Percentiles rank a stretch among this genome's conserved stretches.
Conservation (phyloP, 2,888 invertebrate species). For the Leucophenga maculata region DNA sequence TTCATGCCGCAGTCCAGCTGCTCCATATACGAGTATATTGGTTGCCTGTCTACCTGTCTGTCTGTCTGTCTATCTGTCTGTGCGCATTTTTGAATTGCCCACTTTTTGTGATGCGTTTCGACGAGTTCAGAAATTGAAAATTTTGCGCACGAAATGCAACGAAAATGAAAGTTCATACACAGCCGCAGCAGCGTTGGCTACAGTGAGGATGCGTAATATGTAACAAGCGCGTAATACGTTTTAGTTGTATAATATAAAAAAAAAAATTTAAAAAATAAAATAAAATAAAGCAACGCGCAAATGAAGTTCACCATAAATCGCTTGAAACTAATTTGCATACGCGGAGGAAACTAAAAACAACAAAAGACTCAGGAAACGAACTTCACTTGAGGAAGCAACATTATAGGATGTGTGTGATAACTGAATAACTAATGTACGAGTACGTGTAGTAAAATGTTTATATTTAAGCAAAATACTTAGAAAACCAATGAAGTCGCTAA, state of each 20-base stretch:
- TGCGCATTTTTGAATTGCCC: not conserved
- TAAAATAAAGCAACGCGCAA: not conserved
- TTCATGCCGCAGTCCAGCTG: no score
- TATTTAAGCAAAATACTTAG: no score
- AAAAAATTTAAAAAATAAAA: not conserved
- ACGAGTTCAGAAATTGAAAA: constrained; percentile 21
- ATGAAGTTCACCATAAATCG: not conserved
- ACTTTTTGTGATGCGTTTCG: no score
- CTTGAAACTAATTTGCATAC: no score
- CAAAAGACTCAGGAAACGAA: constrained; percentile 18
- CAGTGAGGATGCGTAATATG: constrained; percentile 14
- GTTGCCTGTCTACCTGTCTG: not conserved
- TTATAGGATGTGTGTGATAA: no score
- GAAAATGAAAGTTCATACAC: constrained; percentile 51
- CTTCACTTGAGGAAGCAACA: not conserved
- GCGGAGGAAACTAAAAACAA: not conserved
- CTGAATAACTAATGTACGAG: no score
- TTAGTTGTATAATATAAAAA: not conserved
- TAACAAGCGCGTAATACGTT: not conserved
- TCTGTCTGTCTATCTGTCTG: not conserved
- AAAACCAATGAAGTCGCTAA: no score
- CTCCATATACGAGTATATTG: no score
- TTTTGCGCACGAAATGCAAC: constrained; percentile 42
- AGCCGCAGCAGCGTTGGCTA: not conserved
- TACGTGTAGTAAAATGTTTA: no score